Conservation (phyloP, 1,140 invertebrate species). For the Drosophila miranda region DNA sequence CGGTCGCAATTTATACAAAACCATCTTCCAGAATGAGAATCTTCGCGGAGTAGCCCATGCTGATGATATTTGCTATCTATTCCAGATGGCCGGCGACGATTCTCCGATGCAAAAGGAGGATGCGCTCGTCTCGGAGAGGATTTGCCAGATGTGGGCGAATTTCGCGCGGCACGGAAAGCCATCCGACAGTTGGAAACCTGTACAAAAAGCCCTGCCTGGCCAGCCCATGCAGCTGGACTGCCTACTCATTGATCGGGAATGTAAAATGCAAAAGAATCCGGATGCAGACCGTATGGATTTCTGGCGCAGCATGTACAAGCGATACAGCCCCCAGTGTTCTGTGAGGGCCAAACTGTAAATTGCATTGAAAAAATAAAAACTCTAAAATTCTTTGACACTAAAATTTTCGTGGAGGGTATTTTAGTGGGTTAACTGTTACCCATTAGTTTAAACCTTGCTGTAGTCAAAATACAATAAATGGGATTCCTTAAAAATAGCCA, state of each 20-base stretch:
- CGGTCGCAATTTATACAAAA: slow-evolving; percentile 84
- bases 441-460: no score
- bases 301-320: slow-evolving; percentile 76
- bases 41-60: slow-evolving; percentile 84
- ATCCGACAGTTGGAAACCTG: slow-evolving; percentile 61
- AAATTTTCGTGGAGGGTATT: no score
- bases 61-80: slow-evolving; percentile 85
- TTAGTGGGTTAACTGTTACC: no score
- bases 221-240: slow-evolving; percentile 65
- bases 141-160: slow-evolving; percentile 86
- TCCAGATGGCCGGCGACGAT: slow-evolving; percentile 84
- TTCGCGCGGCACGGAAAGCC: slow-evolving; percentile 85
- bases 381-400: no score
- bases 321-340: slow-evolving; percentile 42
- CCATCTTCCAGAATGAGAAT: slow-evolving; percentile 63
- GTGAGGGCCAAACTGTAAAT: slow-evolving; percentile 62
- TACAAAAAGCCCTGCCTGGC: slow-evolving; percentile 27
- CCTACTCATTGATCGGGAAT: slow-evolving; percentile 64
- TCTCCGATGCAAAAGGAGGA: slow-evolving; percentile 82
- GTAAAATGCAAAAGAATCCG: slow-evolving; percentile 68
- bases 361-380: background rate
- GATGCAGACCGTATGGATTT: slow-evolving; percentile 80
- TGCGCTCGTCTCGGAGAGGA: slow-evolving; percentile 81
- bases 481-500: no score
- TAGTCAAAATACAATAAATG: no score